A percentile compares a stretch with the other conserved stretches of the same genome.
These are phyloP conservation scores for Sinopyrophorus schimmeli DNA, from an alignment of 2,888 invertebrate genomes.

Conservation along the genomic window DNA sequence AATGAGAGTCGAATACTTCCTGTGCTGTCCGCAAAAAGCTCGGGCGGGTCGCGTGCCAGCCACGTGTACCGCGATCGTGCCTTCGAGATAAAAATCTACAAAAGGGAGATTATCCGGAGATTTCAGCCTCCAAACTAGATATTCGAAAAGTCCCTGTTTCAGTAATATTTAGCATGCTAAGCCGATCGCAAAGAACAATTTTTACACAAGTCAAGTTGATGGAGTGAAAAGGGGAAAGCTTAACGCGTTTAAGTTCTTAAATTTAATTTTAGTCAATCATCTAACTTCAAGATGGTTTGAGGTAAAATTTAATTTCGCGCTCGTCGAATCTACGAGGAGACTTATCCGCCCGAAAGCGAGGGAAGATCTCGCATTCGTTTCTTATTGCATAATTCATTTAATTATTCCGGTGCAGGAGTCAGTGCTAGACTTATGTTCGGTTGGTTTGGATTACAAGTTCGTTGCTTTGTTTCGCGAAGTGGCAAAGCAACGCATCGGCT, in stretches of 20 bases:
- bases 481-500: slow-evolving; percentile 52
- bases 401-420: slow-evolving; percentile 46
- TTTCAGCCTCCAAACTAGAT: slow-evolving; percentile 22
- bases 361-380: slow-evolving; percentile 45
- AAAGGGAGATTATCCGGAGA: slow-evolving; percentile 33
- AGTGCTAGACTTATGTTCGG: slow-evolving; percentile 40
- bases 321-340: slow-evolving; percentile 46
- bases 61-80: slow-evolving; percentile 42
- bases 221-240: slow-evolving; percentile 54
- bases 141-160: slow-evolving; percentile 20
- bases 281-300: slow-evolving; percentile 53
- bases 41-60: slow-evolving; percentile 37
- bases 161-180: slow-evolving; percentile 38
- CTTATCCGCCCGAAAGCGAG: slow-evolving; percentile 34
- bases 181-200: slow-evolving; percentile 49
- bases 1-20: slow-evolving; percentile 48
- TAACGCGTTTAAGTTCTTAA: slow-evolving; percentile 56
- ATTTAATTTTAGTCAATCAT: slow-evolving; percentile 58
- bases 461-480: slow-evolving; percentile 42
- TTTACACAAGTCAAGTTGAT: slow-evolving; percentile 51
- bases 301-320: slow-evolving; percentile 54
- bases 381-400: slow-evolving; percentile 53
- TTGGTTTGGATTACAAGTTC: slow-evolving; percentile 36
- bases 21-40: slow-evolving; percentile 42
- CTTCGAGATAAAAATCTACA: slow-evolving; percentile 42